These are phyloP conservation scores for Epirrhoe tristata DNA, from an alignment of 2,888 invertebrate species.

Conservation along the genomic window DNA sequence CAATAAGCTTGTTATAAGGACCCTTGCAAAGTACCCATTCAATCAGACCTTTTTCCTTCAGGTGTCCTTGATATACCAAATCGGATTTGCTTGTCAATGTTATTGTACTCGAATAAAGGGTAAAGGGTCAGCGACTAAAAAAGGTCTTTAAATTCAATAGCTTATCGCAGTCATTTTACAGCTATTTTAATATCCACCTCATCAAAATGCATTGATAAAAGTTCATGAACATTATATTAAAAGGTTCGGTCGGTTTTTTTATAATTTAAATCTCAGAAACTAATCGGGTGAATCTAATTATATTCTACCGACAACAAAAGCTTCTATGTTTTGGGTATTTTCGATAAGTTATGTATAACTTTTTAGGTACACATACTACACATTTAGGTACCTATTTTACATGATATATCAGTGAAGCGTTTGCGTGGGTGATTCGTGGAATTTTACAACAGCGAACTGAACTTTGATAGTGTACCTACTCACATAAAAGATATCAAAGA, in stretches of 20 bases:
- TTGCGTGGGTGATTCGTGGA: slow-evolving; percentile 49
- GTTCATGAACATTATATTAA: slow-evolving; percentile 66
- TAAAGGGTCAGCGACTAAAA: slow-evolving; percentile 67
- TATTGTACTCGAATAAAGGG: slow-evolving; percentile 66
- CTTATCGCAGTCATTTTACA: slow-evolving; percentile 66
- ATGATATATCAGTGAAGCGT: slow-evolving; percentile 30
- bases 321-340: neutral
- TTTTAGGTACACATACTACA: slow-evolving; percentile 19
- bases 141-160: slow-evolving; percentile 53
- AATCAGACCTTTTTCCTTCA: slow-evolving; percentile 75
- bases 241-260: slow-evolving; percentile 50
- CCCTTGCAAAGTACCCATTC: slow-evolving; percentile 69
- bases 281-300: slow-evolving; percentile 18
- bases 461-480: slow-evolving; percentile 45
- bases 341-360: slow-evolving; percentile 6
- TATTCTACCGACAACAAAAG: slow-evolving; percentile 14
- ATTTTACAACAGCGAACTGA: slow-evolving; percentile 47
- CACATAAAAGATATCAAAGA: neutral
- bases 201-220: slow-evolving; percentile 67
- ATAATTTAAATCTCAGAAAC: slow-evolving; percentile 35
- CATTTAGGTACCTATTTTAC: slow-evolving; percentile 16
- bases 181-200: slow-evolving; percentile 66
- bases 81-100: slow-evolving; percentile 76
- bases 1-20: slow-evolving; percentile 80
- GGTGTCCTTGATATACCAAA: slow-evolving; percentile 80